These are phyloP conservation scores for Leptopilina clavipes DNA, from an alignment of 1,140 invertebrate species.

Conservation along the genomic window DNA sequence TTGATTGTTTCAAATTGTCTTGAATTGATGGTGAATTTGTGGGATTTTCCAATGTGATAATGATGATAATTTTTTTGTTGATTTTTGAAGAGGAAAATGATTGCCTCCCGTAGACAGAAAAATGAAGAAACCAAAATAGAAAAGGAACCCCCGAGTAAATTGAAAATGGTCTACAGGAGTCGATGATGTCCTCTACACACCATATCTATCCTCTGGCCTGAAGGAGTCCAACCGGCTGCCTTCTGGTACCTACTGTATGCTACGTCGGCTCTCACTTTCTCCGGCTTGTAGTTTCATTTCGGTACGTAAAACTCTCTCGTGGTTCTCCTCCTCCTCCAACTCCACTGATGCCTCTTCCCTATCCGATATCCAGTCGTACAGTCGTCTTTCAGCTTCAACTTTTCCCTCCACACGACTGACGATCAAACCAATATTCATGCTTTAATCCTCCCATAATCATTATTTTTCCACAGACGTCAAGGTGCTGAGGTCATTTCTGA, in stretches of 20 bases:
- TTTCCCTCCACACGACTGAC: slow-evolving; percentile 9
- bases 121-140: neutral
- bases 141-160: neutral
- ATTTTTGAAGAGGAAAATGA: neutral
- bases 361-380: slow-evolving; percentile 44
- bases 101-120: slow-evolving; percentile 15
- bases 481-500: neutral
- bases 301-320: slow-evolving; percentile 70
- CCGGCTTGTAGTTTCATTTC: slow-evolving; percentile 72
- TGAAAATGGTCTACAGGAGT: slow-evolving; percentile 46
- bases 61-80: too few relatives aligned
- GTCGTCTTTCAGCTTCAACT: slow-evolving; percentile 35
- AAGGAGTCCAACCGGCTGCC: slow-evolving; percentile 61
- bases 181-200: slow-evolving; percentile 56
- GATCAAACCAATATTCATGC: slow-evolving; percentile 6
- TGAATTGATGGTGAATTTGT: neutral
- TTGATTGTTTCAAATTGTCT: neutral
- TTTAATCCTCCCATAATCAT: slow-evolving; percentile 1
- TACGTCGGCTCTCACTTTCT: slow-evolving; percentile 73
- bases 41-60: neutral
- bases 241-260: slow-evolving; percentile 63
- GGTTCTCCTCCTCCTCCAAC: slow-evolving; percentile 48
- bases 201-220: slow-evolving; percentile 65
- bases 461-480: neutral
- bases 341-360: slow-evolving; percentile 49